Evolutionary conservation across 2,888 invertebrate species (phyloP).

Genomic region (Ptychoptera albimana): DNA sequence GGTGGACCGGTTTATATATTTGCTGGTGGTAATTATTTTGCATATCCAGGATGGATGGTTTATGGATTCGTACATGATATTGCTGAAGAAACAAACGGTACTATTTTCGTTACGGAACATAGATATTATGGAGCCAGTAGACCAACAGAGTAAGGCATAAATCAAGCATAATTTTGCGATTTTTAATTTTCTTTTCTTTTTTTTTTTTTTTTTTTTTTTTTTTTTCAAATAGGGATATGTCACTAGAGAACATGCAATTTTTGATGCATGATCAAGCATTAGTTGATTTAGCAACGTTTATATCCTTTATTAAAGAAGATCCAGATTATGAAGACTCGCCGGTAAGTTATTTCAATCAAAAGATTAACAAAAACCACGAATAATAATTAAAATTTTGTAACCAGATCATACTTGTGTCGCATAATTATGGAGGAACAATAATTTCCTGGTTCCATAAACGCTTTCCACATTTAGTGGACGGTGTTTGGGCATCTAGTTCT

Average conservation of each 20-base stretch:
- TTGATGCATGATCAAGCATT: constrained; percentile 47
- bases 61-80: constrained; percentile 39
- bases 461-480: constrained; percentile 44
- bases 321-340: constrained; percentile 20
- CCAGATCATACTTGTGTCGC: constrained; percentile 40
- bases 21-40: constrained; percentile 56
- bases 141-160: constrained; percentile 43
- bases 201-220: no score
- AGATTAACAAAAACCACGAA: no score
- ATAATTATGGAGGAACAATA: constrained; percentile 52
- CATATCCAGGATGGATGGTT: constrained; percentile 36
- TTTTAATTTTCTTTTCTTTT: no score
- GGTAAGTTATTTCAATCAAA: constrained; percentile 8
- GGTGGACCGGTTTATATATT: constrained; percentile 39
- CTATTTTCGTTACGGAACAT: constrained; percentile 54
- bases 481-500: constrained; percentile 47
- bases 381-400: not conserved
- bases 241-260: constrained; percentile 40
- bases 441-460: constrained; percentile 47
- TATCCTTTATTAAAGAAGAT: no score
- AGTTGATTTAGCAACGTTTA: constrained; percentile 38
- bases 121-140: constrained; percentile 54
- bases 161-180: no score
- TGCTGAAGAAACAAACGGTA: constrained; percentile 35
- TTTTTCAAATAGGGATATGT: constrained; percentile 37